These are phyloP conservation scores for Caenorhabditis drosophilae DNA, from an alignment of 2,888 invertebrate species.

Conservation along the genomic window DNA sequence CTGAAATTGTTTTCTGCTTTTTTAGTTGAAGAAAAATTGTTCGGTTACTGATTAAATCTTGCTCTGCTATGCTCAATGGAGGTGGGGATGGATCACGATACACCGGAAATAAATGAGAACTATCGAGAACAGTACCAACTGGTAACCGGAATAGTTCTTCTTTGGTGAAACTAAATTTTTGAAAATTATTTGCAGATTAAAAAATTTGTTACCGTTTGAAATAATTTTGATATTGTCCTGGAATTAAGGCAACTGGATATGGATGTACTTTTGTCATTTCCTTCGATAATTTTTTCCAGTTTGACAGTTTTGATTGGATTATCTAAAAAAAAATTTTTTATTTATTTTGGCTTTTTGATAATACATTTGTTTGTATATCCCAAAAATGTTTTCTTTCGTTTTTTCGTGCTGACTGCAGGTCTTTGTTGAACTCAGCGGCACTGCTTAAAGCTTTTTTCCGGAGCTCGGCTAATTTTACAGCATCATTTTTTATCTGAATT, in stretches of 20 bases:
- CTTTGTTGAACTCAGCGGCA: conserved; percentile 32
- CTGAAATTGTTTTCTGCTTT: background rate
- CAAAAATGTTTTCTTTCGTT: conserved; percentile 37
- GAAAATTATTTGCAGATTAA: background rate
- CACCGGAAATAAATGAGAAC: conserved; percentile 66
- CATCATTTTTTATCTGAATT: conserved; percentile 30
- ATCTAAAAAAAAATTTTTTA: conserved; percentile 32
- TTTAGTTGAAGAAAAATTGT: too few relatives aligned
- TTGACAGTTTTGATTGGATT: conserved; percentile 44
- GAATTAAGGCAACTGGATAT: conserved; percentile 91
- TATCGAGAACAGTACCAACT: conserved; percentile 84
- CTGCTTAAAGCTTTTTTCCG: conserved; percentile 19
- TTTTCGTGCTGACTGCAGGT: conserved; percentile 18
- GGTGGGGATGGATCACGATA: conserved; percentile 58
- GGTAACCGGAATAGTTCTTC: conserved; percentile 89
- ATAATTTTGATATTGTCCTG: conserved; percentile 92
- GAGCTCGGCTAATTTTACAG: conserved; percentile 29
- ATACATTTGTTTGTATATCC: conserved; percentile 40
- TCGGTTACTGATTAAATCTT: conserved; percentile 42
- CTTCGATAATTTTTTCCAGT: conserved; percentile 37
- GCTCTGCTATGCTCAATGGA: conserved; percentile 54
- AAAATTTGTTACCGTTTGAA: conserved; percentile 76
- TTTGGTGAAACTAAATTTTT: conserved; percentile 75
- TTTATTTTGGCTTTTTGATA: background rate
- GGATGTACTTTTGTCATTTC: conserved; percentile 38